phyloP scores from a whole-genome alignment of 2,888 invertebrate species.

The Athrips mouffetella region DNA sequence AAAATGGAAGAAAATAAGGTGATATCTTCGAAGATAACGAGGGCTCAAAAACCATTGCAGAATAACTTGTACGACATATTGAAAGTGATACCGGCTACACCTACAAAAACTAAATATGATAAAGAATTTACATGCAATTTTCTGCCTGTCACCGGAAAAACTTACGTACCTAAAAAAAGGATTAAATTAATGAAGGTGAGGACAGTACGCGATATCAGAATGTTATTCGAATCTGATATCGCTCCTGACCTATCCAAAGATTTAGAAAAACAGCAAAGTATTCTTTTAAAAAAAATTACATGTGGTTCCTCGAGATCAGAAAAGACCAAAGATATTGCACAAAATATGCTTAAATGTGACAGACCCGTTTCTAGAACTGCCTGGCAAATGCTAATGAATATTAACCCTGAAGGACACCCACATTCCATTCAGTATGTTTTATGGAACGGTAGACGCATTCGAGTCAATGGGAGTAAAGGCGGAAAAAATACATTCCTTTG shows the following conservation, averaged over 20 bases:
- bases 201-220: slow-evolving; percentile 61
- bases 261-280: slow-evolving; percentile 53
- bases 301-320: slow-evolving; percentile 47
- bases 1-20: slow-evolving; percentile 48
- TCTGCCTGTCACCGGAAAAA: slow-evolving; percentile 49
- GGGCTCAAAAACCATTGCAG: slow-evolving; percentile 33
- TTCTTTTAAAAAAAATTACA: slow-evolving; percentile 56
- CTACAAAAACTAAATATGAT: slow-evolving; percentile 30
- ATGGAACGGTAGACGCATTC: slow-evolving; percentile 55
- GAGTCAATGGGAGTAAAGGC: slow-evolving; percentile 58
- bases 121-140: slow-evolving; percentile 41
- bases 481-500: slow-evolving; percentile 55
- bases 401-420: slow-evolving; percentile 51
- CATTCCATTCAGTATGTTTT: slow-evolving; percentile 53
- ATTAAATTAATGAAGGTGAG: slow-evolving; percentile 49
- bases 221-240: slow-evolving; percentile 55
- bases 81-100: slow-evolving; percentile 41
- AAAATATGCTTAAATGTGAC: slow-evolving; percentile 46
- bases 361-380: slow-evolving; percentile 52
- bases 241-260: slow-evolving; percentile 42
- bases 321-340: slow-evolving; percentile 50
- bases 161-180: slow-evolving; percentile 55
- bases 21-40: slow-evolving; percentile 52
- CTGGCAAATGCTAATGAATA: slow-evolving; percentile 67
- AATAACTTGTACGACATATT: slow-evolving; percentile 55